Evolutionary conservation across 2,113 vertebrate species (phyloP), one percentile per base, ranked within the genome.

Genomic region (Mormoops blainvillei): DNA sequence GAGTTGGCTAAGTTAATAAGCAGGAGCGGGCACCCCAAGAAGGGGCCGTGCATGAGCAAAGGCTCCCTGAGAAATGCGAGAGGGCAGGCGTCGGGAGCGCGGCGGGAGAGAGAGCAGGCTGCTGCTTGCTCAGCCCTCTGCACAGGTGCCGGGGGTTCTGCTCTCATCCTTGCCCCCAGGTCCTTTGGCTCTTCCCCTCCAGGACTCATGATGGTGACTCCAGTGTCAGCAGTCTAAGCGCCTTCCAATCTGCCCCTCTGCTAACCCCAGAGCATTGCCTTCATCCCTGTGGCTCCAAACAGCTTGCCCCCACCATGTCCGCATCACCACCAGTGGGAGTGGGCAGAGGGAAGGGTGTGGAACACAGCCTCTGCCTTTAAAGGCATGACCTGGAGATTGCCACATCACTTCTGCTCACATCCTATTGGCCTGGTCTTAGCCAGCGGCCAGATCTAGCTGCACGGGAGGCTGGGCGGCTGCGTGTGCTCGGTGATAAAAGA

Each of bases 21-120:
- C 58, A 68, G 28, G 33, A 36, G 36, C 22, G 5, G 28, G 36
- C 63, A 33, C 76, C 70, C 71, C 61, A 78, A 63, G 70, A 56
- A 26, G 28, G n/a, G 33, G 6, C 3, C 0, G 0, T 48, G 7
- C 13, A 7, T 0, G 20, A 63, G 19, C 19, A 83, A 70, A 91
- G 80, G 8, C 48, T 67, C 45, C 24, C 67, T 52, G 48, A 13
- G 71, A 86, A 48, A 43, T 61, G 33, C 0, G 2, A 86, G 86
- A 54, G 43, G 82, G 41, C 15, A 19, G 50, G 22, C 0, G 1
- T 36, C 13, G 19, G 4, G 45, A 65, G 22, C 65, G 24, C 31
- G 16, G 5, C 2, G 10, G 14, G 61, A 76, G 38, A 33, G 45
- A 24, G 80, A 38, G 48, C 26, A 15, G 33, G 18, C 65, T 71